Evolutionary conservation across 1,140 invertebrate species (phyloP), one percentile per base, ranked within the genome.

Genomic region (Spodoptera frugiperda): DNA sequence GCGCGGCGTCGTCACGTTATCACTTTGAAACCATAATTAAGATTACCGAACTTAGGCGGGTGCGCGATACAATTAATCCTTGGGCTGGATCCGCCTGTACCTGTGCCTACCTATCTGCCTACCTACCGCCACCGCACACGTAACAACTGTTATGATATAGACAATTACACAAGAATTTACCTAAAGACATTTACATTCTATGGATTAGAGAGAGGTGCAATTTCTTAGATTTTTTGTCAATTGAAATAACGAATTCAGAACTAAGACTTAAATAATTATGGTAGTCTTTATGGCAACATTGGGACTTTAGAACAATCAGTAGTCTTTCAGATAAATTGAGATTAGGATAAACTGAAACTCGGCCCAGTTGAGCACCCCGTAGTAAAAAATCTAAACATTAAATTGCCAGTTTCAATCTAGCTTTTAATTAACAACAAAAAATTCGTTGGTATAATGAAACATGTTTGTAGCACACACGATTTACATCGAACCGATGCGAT

Each of bases 111-210:
- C 17, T 67, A 25, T 17, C 2, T 17, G 25, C 63, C 17, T 46
- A 46, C 17, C 17, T 67, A 25, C 44, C 2, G 44, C 51, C 59
- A 21, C 33, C 17, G 51, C 9, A 19, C 55, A 74, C 48, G 63
- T 74, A 74, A 63, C 72, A 48, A 46, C 72, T 53, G 72, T 63
- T 74, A 63, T 74, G 39, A 74, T 63, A 54, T 70, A 74, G 55
- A 74, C 72, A 21, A 33, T 46, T 70, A 74, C 39, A 74, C 72
- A 21, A 33, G 57, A 55, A 68, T 68, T 76, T 76, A 68, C 46
- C 65, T 65, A 57, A 74, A 44, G 73, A 21, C 48, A 59, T 75
- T 75, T 75, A 75, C 59, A 75, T 65, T 65, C 33, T 21, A 15
- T 39, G 57, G 61, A 74, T 61, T 44, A 30, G 44, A 33, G 67